These are phyloP conservation scores for Parnassius apollo DNA, from an alignment of 2,888 invertebrate genomes.

Conservation along the genomic window DNA sequence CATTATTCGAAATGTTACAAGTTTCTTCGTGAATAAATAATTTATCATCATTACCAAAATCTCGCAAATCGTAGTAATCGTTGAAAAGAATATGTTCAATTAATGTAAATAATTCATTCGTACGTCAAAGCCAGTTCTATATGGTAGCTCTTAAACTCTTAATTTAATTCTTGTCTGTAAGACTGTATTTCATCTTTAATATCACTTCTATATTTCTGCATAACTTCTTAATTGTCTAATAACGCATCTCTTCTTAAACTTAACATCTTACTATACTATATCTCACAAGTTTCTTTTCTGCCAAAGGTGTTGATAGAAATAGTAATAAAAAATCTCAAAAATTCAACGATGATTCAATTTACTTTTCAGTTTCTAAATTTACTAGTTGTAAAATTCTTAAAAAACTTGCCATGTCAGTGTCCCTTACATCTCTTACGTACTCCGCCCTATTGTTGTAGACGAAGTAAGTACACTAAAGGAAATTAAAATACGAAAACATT, in stretches of 20 bases:
- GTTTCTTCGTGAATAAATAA: conserved; percentile 37
- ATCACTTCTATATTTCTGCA: conserved; percentile 41
- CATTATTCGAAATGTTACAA: conserved; percentile 35
- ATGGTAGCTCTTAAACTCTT: conserved; percentile 29
- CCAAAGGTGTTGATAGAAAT: conserved; percentile 41
- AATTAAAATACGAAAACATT: conserved; percentile 1
- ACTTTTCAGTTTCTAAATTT: conserved; percentile 21
- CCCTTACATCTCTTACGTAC: not conserved
- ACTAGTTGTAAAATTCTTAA: not conserved
- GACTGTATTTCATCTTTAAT: conserved; percentile 38
- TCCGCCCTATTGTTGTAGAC: not conserved
- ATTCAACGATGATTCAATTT: conserved; percentile 50
- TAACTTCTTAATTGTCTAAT: conserved; percentile 41
- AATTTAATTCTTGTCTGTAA: conserved; percentile 38
- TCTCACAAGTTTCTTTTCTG: conserved; percentile 39
- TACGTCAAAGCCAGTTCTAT: conserved; percentile 42
- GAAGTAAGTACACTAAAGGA: conserved; percentile 1
- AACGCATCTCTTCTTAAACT: conserved; percentile 38
- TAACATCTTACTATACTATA: conserved; percentile 41
- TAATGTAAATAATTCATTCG: conserved; percentile 48
- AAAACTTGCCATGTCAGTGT: not conserved
- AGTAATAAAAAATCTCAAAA: conserved; percentile 46
- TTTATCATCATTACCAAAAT: conserved; percentile 36
- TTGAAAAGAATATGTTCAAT: conserved; percentile 44
- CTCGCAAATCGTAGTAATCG: conserved; percentile 45